A percentile compares a stretch with the other conserved stretches of the same genome.
phyloP scores from a whole-genome alignment of 2,797 vertebrate genomes.

The Cephalopachus bancanus region DNA sequence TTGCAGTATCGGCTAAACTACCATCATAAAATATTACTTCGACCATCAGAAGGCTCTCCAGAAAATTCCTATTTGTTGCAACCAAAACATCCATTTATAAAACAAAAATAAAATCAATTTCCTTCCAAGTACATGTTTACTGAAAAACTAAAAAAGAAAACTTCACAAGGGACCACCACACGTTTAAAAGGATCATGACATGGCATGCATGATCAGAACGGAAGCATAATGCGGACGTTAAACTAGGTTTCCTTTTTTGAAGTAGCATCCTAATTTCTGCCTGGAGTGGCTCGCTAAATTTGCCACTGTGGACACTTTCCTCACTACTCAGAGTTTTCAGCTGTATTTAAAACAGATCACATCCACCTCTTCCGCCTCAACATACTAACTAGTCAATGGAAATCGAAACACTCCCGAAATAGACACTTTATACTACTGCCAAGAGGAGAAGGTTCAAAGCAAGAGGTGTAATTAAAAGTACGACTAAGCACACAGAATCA shows the following conservation, averaged over 20 bases:
- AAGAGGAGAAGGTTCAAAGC: slow-evolving; percentile 61
- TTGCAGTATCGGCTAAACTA: slow-evolving; percentile 54
- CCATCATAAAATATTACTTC: slow-evolving; percentile 61
- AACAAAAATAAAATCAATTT: slow-evolving; percentile 70
- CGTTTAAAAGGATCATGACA: slow-evolving; percentile 34
- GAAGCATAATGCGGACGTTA: slow-evolving; percentile 68
- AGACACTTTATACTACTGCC: slow-evolving; percentile 55
- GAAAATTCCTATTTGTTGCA: slow-evolving; percentile 61
- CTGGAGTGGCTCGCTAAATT: slow-evolving; percentile 46
- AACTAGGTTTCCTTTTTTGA: slow-evolving; percentile 57
- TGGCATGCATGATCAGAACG: slow-evolving; percentile 58
- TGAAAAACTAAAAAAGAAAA: slow-evolving; percentile 18
- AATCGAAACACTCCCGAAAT: slow-evolving; percentile 72
- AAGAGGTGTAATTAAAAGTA: slow-evolving; percentile 80
- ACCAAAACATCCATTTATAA: slow-evolving; percentile 65
- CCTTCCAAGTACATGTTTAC: slow-evolving; percentile 52
- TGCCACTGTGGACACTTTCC: background rate
- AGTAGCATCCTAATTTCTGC: slow-evolving; percentile 66
- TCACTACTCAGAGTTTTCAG: slow-evolving; percentile 64
- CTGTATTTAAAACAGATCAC: slow-evolving; percentile 62
- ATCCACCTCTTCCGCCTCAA: slow-evolving; percentile 8
- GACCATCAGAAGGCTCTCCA: background rate
- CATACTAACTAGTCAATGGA: slow-evolving; percentile 57
- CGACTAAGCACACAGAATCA: slow-evolving; percentile 83
- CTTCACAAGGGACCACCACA: background rate